phyloP scores from a whole-genome alignment of 2,888 invertebrate genomes.

The Branchellion lobata region DNA sequence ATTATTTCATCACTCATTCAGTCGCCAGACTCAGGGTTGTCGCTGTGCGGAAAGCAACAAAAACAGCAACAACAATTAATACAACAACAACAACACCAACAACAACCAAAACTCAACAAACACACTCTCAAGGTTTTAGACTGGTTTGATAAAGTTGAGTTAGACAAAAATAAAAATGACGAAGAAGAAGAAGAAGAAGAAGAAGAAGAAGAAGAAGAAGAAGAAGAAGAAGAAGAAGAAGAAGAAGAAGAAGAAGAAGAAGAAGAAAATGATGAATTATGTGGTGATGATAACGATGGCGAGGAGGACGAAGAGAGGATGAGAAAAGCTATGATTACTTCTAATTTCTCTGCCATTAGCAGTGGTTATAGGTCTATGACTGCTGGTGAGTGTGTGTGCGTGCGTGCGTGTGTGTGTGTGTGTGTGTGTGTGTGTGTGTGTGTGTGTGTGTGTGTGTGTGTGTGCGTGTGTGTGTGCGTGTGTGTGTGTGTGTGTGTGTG shows the following conservation, averaged over 20 bases:
- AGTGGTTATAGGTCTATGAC: neutral
- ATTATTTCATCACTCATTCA: neutral
- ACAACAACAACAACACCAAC: conserved; percentile 11
- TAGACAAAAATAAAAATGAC: neutral
- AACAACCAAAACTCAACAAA: conserved; percentile 3
- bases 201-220: conserved; percentile 24
- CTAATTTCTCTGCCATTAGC: neutral
- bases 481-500: too few relatives aligned
- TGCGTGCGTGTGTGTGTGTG: too few relatives aligned
- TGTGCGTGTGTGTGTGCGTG: too few relatives aligned
- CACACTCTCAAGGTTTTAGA: conserved; percentile 20
- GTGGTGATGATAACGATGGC: neutral
- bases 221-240: neutral
- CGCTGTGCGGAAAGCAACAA: neutral
- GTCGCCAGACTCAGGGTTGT: conserved; percentile 1
- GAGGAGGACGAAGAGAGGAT: conserved; percentile 22
- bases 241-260: conserved; percentile 19
- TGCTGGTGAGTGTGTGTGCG: neutral
- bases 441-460: too few relatives aligned
- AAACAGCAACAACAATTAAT: neutral
- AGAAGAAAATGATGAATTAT: conserved; percentile 26
- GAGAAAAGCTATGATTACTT: conserved; percentile 16
- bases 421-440: too few relatives aligned
- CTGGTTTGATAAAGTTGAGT: conserved; percentile 24
- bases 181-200: neutral